Evolutionary conservation across 1,140 invertebrate species (phyloP).

Genomic region (Pentalonia nigronervosa): DNA sequence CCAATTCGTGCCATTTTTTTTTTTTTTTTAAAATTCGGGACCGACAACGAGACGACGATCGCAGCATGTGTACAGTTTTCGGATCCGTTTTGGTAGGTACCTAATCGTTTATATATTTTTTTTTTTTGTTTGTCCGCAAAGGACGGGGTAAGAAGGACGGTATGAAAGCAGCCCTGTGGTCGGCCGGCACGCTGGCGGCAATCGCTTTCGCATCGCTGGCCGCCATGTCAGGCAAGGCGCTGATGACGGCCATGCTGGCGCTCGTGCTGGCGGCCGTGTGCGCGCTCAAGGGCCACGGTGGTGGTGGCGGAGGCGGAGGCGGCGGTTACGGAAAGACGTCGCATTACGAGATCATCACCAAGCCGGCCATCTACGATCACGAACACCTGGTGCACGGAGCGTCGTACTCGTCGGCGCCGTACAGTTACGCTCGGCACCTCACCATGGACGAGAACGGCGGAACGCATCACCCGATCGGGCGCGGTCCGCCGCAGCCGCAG

Average conservation of each 20-base stretch:
- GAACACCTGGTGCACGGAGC: slow-evolving; percentile 70
- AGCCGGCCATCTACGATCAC: slow-evolving; percentile 71
- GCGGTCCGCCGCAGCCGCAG: not conserved
- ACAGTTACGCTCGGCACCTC: slow-evolving; percentile 59
- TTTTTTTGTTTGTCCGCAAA: not conserved
- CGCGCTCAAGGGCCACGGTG: slow-evolving; percentile 67
- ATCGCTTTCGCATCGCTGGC: slow-evolving; percentile 77
- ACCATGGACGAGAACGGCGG: slow-evolving; percentile 35
- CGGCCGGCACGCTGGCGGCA: slow-evolving; percentile 74
- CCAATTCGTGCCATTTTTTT: too few species aligned
- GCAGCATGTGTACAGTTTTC: not conserved
- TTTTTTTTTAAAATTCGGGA: too few species aligned
- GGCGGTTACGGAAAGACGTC: slow-evolving; percentile 65
- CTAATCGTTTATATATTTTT: not conserved
- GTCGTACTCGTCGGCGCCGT: slow-evolving; percentile 59
- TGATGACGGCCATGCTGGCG: slow-evolving; percentile 82
- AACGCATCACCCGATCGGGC: not conserved
- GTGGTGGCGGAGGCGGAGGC: slow-evolving; percentile 34
- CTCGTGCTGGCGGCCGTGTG: slow-evolving; percentile 78
- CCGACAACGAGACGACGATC: too few species aligned
- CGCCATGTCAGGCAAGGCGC: slow-evolving; percentile 78
- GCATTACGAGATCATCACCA: slow-evolving; percentile 80
- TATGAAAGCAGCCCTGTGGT: slow-evolving; percentile 65
- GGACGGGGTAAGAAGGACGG: slow-evolving; percentile 60
- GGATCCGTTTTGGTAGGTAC: not conserved